phyloP scores from a whole-genome alignment of 2,797 vertebrate genomes.

The Morus bassanus region DNA sequence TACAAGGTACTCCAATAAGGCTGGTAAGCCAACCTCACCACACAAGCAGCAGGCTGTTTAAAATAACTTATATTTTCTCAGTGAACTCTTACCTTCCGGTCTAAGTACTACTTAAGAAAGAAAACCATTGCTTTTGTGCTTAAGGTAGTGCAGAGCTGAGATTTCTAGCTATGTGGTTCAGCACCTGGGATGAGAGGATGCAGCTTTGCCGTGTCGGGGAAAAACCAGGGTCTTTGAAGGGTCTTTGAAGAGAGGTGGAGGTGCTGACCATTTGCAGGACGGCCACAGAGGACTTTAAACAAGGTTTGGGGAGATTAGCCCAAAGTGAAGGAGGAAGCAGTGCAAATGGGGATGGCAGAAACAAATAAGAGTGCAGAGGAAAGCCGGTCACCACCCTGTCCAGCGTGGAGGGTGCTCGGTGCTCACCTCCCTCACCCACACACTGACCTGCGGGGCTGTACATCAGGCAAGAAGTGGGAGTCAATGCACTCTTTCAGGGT shows the following conservation, averaged over 20 bases:
- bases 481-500: neutral
- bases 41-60: neutral
- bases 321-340: neutral
- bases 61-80: neutral
- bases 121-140: neutral
- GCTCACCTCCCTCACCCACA: neutral
- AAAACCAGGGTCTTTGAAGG: neutral
- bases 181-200: rapidly evolving
- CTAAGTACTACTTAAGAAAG: neutral
- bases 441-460: neutral
- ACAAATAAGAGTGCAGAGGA: rapidly evolving
- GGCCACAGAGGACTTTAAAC: neutral
- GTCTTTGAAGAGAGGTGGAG: neutral
- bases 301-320: neutral
- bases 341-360: neutral
- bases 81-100: neutral
- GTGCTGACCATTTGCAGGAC: neutral
- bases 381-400: neutral
- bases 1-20: neutral
- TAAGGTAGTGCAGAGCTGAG: neutral
- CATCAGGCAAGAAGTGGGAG: neutral
- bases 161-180: rapidly evolving
- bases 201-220: neutral
- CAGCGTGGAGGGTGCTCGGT: rapidly evolving
- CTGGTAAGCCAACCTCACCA: neutral